Conservation (phyloP, 2,797 vertebrate species). For the Corythornis leucogaster region DNA sequence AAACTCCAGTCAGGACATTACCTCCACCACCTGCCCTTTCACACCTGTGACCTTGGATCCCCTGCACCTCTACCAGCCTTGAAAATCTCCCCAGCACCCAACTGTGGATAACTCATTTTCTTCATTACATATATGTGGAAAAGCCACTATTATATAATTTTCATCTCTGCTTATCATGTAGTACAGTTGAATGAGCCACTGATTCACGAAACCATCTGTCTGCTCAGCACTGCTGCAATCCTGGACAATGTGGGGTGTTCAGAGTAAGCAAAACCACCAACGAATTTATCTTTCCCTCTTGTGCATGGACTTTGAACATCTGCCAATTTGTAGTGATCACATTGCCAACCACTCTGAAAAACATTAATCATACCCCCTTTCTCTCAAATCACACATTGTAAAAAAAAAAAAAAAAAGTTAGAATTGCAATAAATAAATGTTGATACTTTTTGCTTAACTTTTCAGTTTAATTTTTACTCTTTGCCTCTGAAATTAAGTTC, state of each 20-base stretch:
- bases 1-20: not conserved
- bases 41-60: not conserved
- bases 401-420: not conserved
- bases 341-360: not conserved
- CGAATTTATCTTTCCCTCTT: not conserved
- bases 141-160: not conserved
- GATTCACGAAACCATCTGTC: not conserved
- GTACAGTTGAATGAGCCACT: not conserved
- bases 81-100: not conserved
- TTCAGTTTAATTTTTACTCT: not conserved
- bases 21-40: not conserved
- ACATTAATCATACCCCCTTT: not conserved
- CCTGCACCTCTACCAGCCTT: not conserved
- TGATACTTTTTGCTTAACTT: not conserved
- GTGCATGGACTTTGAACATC: not conserved
- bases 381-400: not conserved
- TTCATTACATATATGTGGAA: not conserved
- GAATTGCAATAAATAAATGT: not conserved
- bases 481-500: not conserved
- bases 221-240: not conserved
- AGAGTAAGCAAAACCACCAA: not conserved
- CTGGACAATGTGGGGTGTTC: not conserved
- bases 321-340: not conserved
- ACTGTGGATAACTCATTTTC: not conserved
- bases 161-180: not conserved